Evolutionary conservation across 2,113 vertebrate species (phyloP), one percentile per base, ranked within the genome.

Genomic region (Phrynosoma blainvillii): DNA sequence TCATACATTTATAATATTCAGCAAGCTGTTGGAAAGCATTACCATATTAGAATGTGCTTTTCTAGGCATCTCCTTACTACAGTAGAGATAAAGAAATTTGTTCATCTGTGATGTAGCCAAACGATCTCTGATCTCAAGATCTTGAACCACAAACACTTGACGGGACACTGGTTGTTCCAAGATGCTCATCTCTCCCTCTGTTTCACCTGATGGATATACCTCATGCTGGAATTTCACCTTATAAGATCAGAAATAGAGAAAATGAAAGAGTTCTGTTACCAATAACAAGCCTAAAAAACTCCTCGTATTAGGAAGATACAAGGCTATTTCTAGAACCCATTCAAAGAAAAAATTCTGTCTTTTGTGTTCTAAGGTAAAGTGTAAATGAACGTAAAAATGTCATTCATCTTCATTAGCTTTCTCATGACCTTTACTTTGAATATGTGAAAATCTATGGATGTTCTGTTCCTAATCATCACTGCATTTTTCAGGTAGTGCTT

Each of bases 141-240:
- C 99, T 92, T 99, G 99, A 87, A 99, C 98, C 1, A 98, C 93
- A 90, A 99, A 98, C 91, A 98, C 97, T 94, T 99, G 99, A 16
- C 99, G 97, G 40, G 99, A 99, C 62, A 98, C 98, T 0, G 98
- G 98, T 92, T 98, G 97, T 75, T 99, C 99, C 36, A 94, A 9
- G 1, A 97, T 87, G 76, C 92, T 84, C 4, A 96, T 91, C 30
- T 95, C 96, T 2, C 95, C 87, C 8, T 95, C 94, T 1, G 91
- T 89, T 36, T 92, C 94, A 65, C 93, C 83, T 3, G 97, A 95
- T 0, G 98, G 97, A 87, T 99, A 99, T 6, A 99, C 97, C 86
- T 99, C 99, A 68, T 99, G 99, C 96, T 99, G 99, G 94, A 99
- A 99, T 94, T 98, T 98, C 92, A 99, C 97, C 99, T 99, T 88